phyloP scores from a whole-genome alignment of 2,888 invertebrate genomes.

The Nomada goodeniana region DNA sequence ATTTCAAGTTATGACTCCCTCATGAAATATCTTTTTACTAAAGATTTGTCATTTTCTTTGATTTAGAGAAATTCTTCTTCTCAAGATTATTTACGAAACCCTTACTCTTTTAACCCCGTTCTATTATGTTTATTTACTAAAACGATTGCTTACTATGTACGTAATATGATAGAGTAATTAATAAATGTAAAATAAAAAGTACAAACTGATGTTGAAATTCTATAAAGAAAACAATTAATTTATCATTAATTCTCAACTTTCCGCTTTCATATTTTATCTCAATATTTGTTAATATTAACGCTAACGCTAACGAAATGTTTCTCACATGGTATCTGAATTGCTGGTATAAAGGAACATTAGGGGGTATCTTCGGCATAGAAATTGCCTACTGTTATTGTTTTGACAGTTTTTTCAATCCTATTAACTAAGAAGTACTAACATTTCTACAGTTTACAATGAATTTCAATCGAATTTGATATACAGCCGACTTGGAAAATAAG shows the following conservation, averaged over 20 bases:
- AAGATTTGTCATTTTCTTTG: not conserved
- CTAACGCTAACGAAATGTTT: conserved; percentile 65
- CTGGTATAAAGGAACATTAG: conserved; percentile 44
- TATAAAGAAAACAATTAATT: too few relatives aligned
- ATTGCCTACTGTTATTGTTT: conserved; percentile 46
- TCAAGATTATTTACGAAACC: too few relatives aligned
- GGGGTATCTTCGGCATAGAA: conserved; percentile 31
- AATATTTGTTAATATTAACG: conserved; percentile 1
- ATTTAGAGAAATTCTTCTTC: not conserved
- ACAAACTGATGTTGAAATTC: too few relatives aligned
- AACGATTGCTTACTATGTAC: too few relatives aligned
- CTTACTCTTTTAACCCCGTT: too few relatives aligned
- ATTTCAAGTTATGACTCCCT: not conserved
- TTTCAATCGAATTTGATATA: too few relatives aligned
- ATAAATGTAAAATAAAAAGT: too few relatives aligned
- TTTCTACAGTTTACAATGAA: not conserved
- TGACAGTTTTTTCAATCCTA: conserved; percentile 53
- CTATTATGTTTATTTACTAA: too few relatives aligned
- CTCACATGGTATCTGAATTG: conserved; percentile 59
- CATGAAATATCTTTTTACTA: not conserved
- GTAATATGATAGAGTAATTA: too few relatives aligned
- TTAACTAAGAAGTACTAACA: conserved; percentile 54
- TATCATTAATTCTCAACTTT: too few relatives aligned
- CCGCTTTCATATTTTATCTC: too few relatives aligned
- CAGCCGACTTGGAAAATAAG: too few relatives aligned